phyloP scores from a whole-genome alignment of 2,888 invertebrate genomes.

The Flexamia atlantica region DNA sequence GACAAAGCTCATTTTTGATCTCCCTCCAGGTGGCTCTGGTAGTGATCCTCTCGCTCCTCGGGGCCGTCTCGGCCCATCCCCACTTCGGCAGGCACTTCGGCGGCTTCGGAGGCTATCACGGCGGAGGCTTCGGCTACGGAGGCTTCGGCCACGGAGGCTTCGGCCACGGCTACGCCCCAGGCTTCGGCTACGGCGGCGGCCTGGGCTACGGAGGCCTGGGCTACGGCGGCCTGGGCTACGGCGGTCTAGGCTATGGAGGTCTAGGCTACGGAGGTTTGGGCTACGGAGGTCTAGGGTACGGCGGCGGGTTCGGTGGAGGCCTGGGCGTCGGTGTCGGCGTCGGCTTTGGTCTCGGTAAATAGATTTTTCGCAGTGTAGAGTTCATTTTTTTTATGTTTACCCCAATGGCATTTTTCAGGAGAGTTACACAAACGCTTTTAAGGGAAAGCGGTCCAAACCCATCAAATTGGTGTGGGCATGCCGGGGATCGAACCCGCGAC shows the following conservation, averaged over 20 bases:
- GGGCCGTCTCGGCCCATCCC: not conserved
- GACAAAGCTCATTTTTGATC: no score
- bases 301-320: not conserved
- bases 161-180: slow-evolving; percentile 14
- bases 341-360: slow-evolving; percentile 5
- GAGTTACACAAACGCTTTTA: no score
- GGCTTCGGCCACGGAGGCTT: not conserved
- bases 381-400: no score
- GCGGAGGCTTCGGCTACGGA: not conserved
- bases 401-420: no score
- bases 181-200: slow-evolving; percentile 10
- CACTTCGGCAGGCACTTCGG: no score
- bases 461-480: no score
- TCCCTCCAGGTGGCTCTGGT: not conserved
- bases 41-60: not conserved
- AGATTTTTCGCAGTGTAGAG: no score
- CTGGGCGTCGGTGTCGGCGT: not conserved
- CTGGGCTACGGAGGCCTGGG: not conserved
- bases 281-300: not conserved
- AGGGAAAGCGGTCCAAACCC: no score
- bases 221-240: not conserved
- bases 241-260: not conserved
- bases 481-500: no score
- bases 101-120: no score
- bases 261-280: not conserved